Conservation (phyloP, 53 echinoderm and acorn worm species). For the Temnopleurus reevesii region DNA sequence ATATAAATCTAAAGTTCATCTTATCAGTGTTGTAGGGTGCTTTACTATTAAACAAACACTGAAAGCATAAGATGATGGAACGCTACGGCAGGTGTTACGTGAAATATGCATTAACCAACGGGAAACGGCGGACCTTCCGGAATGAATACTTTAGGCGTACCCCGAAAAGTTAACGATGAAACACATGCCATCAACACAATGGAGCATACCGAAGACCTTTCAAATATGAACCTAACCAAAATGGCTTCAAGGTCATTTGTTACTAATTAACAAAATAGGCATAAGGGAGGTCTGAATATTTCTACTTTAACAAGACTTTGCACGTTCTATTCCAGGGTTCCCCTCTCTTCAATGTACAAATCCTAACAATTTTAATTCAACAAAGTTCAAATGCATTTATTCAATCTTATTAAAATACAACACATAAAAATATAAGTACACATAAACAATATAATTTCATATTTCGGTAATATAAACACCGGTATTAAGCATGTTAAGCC, state of each 20-base stretch:
- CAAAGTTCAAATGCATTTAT: no score
- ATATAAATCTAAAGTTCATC: no score
- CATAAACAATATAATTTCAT: no score
- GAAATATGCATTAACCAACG: constrained; percentile 30
- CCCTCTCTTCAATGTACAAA: no score
- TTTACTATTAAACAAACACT: background rate
- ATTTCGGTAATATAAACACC: no score
- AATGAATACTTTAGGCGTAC: constrained; percentile 8
- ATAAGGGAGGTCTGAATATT: background rate
- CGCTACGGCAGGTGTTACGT: constrained; percentile 13
- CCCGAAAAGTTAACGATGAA: background rate
- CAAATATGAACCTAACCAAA: background rate
- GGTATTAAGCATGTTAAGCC: no score
- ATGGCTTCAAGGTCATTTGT: background rate
- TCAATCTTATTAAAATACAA: no score
- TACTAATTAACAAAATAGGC: background rate
- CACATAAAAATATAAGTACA: no score
- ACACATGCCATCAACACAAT: background rate
- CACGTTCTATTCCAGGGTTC: no score
- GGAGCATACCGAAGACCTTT: background rate
- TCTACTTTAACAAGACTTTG: no score
- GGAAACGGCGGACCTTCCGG: constrained; percentile 19
- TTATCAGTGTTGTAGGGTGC: background rate
- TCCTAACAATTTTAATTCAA: no score
- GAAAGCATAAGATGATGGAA: background rate